Evolutionary conservation across 2,797 vertebrate genomes (phyloP).

Genomic region (Leuciscus waleckii): DNA sequence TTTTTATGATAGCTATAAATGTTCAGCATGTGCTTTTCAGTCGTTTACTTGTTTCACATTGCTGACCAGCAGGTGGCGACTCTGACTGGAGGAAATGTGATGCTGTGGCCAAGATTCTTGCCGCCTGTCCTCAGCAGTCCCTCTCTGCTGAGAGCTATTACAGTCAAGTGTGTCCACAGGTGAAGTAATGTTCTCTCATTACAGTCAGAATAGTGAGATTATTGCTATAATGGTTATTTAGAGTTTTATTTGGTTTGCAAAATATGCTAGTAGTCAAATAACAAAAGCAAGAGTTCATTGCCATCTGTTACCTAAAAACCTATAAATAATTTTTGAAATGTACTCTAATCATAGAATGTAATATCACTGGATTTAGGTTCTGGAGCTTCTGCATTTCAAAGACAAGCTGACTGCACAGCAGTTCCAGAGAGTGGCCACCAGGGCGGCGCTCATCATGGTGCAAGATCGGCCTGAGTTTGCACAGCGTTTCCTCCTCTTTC

Average conservation of each 20-base stretch:
- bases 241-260: background rate
- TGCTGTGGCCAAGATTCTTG: constrained; percentile 86
- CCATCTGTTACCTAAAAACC: background rate
- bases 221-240: background rate
- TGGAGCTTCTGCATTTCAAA: constrained; percentile 89
- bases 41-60: constrained; percentile 23
- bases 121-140: constrained; percentile 90
- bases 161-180: constrained; percentile 89
- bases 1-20: background rate
- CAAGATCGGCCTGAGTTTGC: constrained; percentile 81
- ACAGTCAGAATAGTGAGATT: background rate
- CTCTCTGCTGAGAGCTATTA: constrained; percentile 87
- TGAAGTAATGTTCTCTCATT: constrained; percentile 59
- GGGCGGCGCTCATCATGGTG: constrained; percentile 77
- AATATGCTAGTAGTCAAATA: background rate
- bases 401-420: constrained; percentile 83
- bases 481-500: constrained; percentile 79
- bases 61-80: constrained; percentile 77
- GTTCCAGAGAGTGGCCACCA: constrained; percentile 90
- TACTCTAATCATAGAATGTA: background rate
- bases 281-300: background rate
- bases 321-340: background rate
- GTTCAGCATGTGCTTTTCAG: background rate
- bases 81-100: constrained; percentile 94
- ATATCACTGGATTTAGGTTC: constrained; percentile 73